These are phyloP conservation scores for Brienomyrus brachyistius DNA, from an alignment of 2,113 vertebrate species.

Conservation along the genomic window DNA sequence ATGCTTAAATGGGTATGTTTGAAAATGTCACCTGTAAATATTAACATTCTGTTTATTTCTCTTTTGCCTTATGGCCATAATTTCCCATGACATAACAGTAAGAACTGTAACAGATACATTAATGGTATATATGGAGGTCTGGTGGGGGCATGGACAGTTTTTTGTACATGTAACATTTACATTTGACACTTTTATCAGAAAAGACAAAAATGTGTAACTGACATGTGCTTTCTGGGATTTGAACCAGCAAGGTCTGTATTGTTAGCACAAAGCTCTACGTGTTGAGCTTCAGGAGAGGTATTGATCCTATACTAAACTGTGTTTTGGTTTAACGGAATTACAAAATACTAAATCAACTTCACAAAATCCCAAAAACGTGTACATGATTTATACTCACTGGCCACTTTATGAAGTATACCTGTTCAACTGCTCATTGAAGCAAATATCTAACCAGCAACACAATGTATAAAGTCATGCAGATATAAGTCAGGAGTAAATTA, in stretches of 20 bases:
- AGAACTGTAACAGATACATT: background rate
- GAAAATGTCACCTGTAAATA: background rate
- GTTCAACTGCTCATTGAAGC: background rate
- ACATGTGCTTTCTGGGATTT: too few species aligned
- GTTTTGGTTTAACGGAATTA: too few species aligned
- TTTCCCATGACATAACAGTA: background rate
- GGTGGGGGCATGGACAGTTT: background rate
- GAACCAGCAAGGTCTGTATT: too few species aligned
- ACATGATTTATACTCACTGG: too few species aligned
- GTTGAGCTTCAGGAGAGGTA: too few species aligned
- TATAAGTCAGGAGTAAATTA: background rate
- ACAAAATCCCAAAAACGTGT: too few species aligned
- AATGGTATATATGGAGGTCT: background rate
- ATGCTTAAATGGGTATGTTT: background rate
- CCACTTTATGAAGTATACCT: background rate
- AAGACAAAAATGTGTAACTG: too few species aligned
- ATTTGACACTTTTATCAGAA: background rate
- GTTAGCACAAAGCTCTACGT: too few species aligned
- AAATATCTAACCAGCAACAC: background rate
- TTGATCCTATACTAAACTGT: too few species aligned
- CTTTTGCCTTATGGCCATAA: background rate
- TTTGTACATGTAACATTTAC: background rate
- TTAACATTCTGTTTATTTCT: background rate
- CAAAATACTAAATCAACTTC: too few species aligned
- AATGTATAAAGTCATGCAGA: background rate